Base-by-base conservation (phyloP, 2,113 vertebrate genomes). In the Myrmecophaga tridactyla region DNA sequence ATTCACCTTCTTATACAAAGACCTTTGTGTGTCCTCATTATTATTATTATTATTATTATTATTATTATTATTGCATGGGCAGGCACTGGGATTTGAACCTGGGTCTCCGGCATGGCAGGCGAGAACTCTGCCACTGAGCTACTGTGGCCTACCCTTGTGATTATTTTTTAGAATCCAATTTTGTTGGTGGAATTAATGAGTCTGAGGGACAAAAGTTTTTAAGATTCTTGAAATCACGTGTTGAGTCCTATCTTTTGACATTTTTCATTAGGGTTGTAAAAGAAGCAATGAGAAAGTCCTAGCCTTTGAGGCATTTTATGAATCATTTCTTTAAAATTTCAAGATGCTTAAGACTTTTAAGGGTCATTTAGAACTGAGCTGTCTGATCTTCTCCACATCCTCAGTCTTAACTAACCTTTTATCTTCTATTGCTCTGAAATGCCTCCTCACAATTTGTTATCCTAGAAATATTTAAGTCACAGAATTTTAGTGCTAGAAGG, bases 151-250 rank as follows among this genome's bases (percentile, higher is more conserved):
- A n/a, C n/a, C n/a, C n/a, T n/a, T 91, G 73, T 67, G 62, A 73
- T 82, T 77, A 48, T 23, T 85, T 93, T 81, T 92, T 46, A 70
- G 67, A 82, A 53, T 83, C 58, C 95, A 77, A 92, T 94, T 91
- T 69, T 96, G 83, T 48, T 82, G 56, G 15, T 69, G 23, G 77
- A 90, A 83, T 91, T 88, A 41, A 81, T 86, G 56, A 95, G 62
- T 85, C 83, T 91, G 51, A 80, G 36, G 23, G 27, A 62, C 36
- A 39, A 63, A 89, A 86, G 62, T 82, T 95, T 65, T 94, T 51
- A 89, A 91, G 77, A 8, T 83, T 89, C 67, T 85, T n/a, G 11
- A 82, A 90, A 77, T 31, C 92, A 88, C n/a, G n/a, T 3, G 15
- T 31, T 43, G 14, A 91, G 78, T 62, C 29, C 43, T 89, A 31